Evolutionary conservation across 92 coral and sea anemone genomes (phyloP), one percentile per base, ranked within the genome.

Genomic region (Plumapathes pennacea): DNA sequence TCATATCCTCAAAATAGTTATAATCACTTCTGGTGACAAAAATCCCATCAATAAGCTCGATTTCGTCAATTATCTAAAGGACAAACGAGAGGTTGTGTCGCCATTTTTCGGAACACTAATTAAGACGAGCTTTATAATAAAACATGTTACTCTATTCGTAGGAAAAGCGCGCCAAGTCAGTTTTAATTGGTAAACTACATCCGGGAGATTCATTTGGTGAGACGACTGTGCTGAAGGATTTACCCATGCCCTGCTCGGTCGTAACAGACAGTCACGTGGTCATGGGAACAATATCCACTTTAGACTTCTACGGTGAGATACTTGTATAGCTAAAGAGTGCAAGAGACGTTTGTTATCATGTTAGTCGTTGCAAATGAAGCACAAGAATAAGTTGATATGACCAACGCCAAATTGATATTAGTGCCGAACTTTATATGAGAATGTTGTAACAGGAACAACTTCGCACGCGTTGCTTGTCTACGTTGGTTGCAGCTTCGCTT

Each of bases 171-270:
- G 70, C 69, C 19, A 91, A 87, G 58, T 89, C 89, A 28, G 98
- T 92, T 25, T 66, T 83, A 25, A 85, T 89, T 51, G 98, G 98
- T 43, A 86, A 75, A 25, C 59, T 91, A 42, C 85, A 77, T 30
- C 90, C 99, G 13, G 96, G 99, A 5, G 99, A 81, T 53, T 94
- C 99, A 31, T 94, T 94, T 81, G 99, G 99, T 5, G 99, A 94
- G 81, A 77, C 69, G 2, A 94, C 99, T 13, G 90, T 94, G 4
- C 59, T 94, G 23, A 86, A 77, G 58, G 74, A 86, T 11, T 32
- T 76, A 1, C 64, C 78, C 2, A 89, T 94, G 82, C 67, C 97
- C 10, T 94, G 89, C 64, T 72, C 87, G 33, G 95, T 89, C 8
- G 62, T 74, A 32, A 84, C 99, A 13, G 92, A 83, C 43, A 37